Conservation (phyloP, 1,140 invertebrate species). For the Xylocopa sonorina region DNA sequence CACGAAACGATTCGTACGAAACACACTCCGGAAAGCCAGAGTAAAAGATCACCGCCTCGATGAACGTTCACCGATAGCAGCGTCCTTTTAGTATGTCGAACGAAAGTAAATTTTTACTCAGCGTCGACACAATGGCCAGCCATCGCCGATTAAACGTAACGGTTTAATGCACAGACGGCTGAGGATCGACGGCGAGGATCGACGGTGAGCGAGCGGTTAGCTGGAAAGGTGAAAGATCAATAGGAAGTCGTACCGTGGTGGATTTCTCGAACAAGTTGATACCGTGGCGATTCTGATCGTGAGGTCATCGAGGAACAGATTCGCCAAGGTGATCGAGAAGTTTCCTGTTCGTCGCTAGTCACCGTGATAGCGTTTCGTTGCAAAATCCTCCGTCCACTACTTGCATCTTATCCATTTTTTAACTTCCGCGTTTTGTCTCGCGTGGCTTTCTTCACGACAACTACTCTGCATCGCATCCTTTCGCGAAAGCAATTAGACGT, state of each 20-base stretch:
- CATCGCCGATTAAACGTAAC: constrained; percentile 47
- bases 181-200: constrained; percentile 11
- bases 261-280: constrained; percentile 57
- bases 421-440: too few relatives aligned
- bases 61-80: not conserved
- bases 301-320: constrained; percentile 50
- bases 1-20: not conserved
- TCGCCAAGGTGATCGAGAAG: constrained; percentile 55
- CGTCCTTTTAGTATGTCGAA: not conserved
- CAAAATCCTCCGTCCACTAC: not conserved
- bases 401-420: too few relatives aligned
- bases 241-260: constrained; percentile 53
- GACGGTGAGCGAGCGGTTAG: constrained; percentile 41
- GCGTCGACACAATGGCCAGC: constrained; percentile 28
- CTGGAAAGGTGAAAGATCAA: constrained; percentile 64
- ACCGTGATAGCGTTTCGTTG: not conserved
- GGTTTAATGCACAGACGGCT: constrained; percentile 39
- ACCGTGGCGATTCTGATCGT: constrained; percentile 39
- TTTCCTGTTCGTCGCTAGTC: constrained; percentile 12
- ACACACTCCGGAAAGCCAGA: not conserved
- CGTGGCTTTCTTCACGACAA: too few relatives aligned
- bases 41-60: not conserved
- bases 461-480: too few relatives aligned
- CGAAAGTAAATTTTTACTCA: not conserved
- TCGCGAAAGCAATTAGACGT: too few relatives aligned